phyloP scores from a whole-genome alignment of 1,140 invertebrate genomes.

The Pinna nobilis region DNA sequence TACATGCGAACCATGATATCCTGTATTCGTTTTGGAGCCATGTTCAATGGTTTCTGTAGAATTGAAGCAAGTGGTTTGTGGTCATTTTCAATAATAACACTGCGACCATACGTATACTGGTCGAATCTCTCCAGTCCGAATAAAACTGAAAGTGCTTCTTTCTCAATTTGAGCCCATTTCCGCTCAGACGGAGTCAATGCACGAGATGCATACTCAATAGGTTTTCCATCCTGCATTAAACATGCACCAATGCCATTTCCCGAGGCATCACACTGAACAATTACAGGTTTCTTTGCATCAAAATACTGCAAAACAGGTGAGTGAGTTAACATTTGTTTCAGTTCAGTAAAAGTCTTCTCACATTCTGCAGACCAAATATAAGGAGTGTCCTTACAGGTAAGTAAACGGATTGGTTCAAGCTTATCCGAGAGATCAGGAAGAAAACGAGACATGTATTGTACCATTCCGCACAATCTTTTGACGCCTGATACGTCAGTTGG shows the following conservation, averaged over 20 bases:
- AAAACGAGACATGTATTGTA: constrained; percentile 12
- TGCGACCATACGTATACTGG: constrained; percentile 60
- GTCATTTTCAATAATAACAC: constrained; percentile 62
- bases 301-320: constrained; percentile 54
- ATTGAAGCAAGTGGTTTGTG: constrained; percentile 71
- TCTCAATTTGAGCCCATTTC: constrained; percentile 76
- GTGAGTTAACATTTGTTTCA: constrained; percentile 61
- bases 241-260: constrained; percentile 72
- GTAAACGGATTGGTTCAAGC: constrained; percentile 46
- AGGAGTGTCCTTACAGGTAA: constrained; percentile 47
- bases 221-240: constrained; percentile 74
- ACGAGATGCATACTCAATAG: constrained; percentile 74
- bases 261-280: constrained; percentile 52
- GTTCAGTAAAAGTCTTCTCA: constrained; percentile 67
- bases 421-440: neutral
- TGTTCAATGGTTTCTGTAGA: constrained; percentile 64
- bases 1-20: constrained; percentile 41
- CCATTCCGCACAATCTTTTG: constrained; percentile 10
- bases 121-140: constrained; percentile 66
- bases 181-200: constrained; percentile 72
- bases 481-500: constrained; percentile 54
- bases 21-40: constrained; percentile 21
- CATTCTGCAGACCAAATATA: constrained; percentile 62
- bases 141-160: constrained; percentile 75
- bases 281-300: constrained; percentile 44